Conservation (phyloP, 2,113 vertebrate genomes). For the Pao palembangensis region DNA sequence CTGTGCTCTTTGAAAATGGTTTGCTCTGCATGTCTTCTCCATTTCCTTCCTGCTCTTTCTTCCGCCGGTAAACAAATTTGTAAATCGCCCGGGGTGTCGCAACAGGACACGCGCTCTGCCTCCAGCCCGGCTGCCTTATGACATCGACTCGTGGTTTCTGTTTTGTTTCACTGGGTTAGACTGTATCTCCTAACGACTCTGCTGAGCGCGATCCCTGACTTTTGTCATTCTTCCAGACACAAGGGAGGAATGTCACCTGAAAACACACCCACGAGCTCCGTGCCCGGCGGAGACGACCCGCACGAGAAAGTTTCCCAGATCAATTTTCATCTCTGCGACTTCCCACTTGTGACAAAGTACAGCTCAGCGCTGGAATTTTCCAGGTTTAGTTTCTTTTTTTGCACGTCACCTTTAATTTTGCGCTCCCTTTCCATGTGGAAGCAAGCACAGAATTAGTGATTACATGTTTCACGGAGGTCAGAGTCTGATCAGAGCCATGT, state of each 20-base stretch:
- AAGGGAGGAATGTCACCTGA: too few species aligned
- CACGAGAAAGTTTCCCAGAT: slow-evolving; percentile 41
- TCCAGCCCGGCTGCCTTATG: slow-evolving; percentile 34
- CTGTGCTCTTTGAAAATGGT: slow-evolving; percentile 47
- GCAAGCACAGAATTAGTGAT: slow-evolving; percentile 58
- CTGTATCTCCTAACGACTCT: neutral
- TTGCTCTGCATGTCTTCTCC: slow-evolving; percentile 44
- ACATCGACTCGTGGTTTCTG: slow-evolving; percentile 22
- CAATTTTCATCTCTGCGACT: slow-evolving; percentile 27
- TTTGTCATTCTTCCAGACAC: neutral
- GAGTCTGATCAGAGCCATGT: slow-evolving; percentile 65
- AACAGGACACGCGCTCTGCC: slow-evolving; percentile 57
- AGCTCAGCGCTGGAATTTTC: slow-evolving; percentile 21
- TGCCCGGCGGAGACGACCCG: neutral
- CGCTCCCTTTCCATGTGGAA: slow-evolving; percentile 46
- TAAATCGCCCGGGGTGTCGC: slow-evolving; percentile 49
- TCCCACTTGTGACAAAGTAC: slow-evolving; percentile 34
- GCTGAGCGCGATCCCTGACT: neutral
- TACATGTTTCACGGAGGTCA: slow-evolving; percentile 59
- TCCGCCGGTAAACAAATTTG: slow-evolving; percentile 53
- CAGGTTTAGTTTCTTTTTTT: slow-evolving; percentile 9
- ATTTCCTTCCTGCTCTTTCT: slow-evolving; percentile 71
- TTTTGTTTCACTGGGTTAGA: slow-evolving; percentile 14
- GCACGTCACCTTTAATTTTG: slow-evolving; percentile 54
- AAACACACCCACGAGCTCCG: neutral